Evolutionary conservation across 2,888 invertebrate species (phyloP).

Genomic region (Pimpla rufipes): DNA sequence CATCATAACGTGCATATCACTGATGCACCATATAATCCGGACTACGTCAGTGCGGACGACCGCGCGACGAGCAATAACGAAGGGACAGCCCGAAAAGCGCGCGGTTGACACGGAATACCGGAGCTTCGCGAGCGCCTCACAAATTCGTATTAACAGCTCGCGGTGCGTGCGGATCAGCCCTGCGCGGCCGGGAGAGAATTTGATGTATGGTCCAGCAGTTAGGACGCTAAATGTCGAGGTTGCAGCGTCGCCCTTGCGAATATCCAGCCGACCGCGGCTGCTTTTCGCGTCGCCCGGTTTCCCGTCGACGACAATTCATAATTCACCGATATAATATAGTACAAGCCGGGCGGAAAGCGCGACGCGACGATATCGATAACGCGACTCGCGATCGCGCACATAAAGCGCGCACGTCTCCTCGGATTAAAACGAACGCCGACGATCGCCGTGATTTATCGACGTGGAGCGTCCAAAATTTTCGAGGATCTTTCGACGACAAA

Average conservation of each 20-base stretch:
- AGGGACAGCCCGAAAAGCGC: not conserved
- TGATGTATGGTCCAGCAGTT: slow-evolving; percentile 19
- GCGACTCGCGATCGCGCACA: slow-evolving; percentile 5
- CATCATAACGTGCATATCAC: no score
- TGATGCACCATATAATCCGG: no score
- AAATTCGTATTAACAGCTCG: not conserved
- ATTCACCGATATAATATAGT: slow-evolving; percentile 22
- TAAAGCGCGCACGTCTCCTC: not conserved
- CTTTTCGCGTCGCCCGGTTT: not conserved
- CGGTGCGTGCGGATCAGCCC: not conserved
- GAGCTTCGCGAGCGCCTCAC: not conserved
- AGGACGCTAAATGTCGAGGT: slow-evolving; percentile 25
- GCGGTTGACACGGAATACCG: not conserved
- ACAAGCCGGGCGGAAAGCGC: not conserved
- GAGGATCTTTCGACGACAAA: no score
- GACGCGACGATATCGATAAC: slow-evolving; percentile 38
- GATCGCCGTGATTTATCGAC: no score
- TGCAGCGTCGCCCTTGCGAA: not conserved
- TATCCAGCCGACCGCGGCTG: not conserved
- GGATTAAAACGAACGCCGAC: slow-evolving; percentile 2
- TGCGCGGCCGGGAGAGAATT: not conserved
- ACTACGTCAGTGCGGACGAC: no score
- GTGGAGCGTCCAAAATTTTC: no score
- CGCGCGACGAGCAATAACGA: no score
- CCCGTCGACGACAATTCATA: slow-evolving; percentile 28